Evolutionary conservation across 2,888 invertebrate species (phyloP), one percentile per base, ranked within the genome.

Genomic region (Aspidiotus destructor): DNA sequence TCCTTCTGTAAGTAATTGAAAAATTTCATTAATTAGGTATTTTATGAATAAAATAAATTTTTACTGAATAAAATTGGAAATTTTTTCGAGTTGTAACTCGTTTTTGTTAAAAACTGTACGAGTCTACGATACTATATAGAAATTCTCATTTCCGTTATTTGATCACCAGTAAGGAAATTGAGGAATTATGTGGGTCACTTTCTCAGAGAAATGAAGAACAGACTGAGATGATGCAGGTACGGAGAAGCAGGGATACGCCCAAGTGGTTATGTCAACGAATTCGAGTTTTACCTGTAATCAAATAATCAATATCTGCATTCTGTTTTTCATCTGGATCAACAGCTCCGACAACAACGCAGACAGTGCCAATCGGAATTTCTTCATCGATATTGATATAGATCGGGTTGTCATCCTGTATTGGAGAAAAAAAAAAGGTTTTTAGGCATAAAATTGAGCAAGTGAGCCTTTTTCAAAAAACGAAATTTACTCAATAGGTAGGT

Each of bases 301-400:
- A 79, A 73, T 89, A 89, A 74, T 87, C 86, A 70, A 89, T 85
- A 69, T 83, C 83, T 0, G 87, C 88, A 76, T 89, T 89, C 10
- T 86, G 86, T 7, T 80, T 85, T 10, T 86, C 82, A 73, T 91
- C n/a, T 91, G 86, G 85, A 74, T 91, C 90, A 17, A 86, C 77
- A 0, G 89, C 90, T 72, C 83, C 80, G 11, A 90, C 76, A 61
- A 81, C 89, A 11, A 90, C 83, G 11, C 89, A 83, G 6, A 83
- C 78, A 0, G 86, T 84, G 15, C 85, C 87, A 0, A 82, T 75
- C 0, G 84, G 81, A 0, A 84, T 80, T 75, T 88, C 89, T 77
- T 91, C 90, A 57, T 82, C 78, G 0, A 86, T 78, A 0, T 78
- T 77, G 75, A 89, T 79, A 15, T 84, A 77, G 7, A 87, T 71